These are phyloP conservation scores for Agriopis marginaria DNA, from an alignment of 2,888 invertebrate species.

Conservation along the genomic window DNA sequence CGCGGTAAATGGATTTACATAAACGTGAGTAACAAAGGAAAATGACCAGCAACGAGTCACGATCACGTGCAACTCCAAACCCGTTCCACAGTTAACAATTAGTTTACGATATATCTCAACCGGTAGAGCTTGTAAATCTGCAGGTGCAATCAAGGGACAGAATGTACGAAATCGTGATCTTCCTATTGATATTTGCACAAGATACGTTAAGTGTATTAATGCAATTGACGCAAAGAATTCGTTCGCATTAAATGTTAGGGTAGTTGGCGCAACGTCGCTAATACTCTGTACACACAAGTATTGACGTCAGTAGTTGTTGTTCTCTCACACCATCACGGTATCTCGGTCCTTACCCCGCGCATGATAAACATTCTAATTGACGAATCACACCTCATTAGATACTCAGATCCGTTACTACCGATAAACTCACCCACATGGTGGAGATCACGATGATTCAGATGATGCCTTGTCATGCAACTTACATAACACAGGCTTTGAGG, in stretches of 20 bases:
- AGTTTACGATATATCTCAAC: not conserved
- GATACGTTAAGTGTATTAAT: constrained; percentile 60
- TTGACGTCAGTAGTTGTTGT: constrained; percentile 70
- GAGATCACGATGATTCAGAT: constrained; percentile 15
- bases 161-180: constrained; percentile 52
- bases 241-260: constrained; percentile 55
- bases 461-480: constrained; percentile 15
- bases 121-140: constrained; percentile 11
- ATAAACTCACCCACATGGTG: not conserved
- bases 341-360: constrained; percentile 51
- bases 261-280: constrained; percentile 69
- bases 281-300: constrained; percentile 63
- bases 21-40: constrained; percentile 28
- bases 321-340: constrained; percentile 46
- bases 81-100: constrained; percentile 9
- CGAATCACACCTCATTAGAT: constrained; percentile 38
- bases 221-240: constrained; percentile 65
- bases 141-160: constrained; percentile 29
- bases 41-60: constrained; percentile 20
- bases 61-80: constrained; percentile 12
- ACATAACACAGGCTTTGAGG: constrained; percentile 25
- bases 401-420: constrained; percentile 29
- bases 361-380: constrained; percentile 36
- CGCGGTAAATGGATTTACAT: not conserved
- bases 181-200: constrained; percentile 56